These are phyloP conservation scores for Drosophila mercatorum DNA, from an alignment of 2,888 invertebrate genomes.

Conservation along the genomic window DNA sequence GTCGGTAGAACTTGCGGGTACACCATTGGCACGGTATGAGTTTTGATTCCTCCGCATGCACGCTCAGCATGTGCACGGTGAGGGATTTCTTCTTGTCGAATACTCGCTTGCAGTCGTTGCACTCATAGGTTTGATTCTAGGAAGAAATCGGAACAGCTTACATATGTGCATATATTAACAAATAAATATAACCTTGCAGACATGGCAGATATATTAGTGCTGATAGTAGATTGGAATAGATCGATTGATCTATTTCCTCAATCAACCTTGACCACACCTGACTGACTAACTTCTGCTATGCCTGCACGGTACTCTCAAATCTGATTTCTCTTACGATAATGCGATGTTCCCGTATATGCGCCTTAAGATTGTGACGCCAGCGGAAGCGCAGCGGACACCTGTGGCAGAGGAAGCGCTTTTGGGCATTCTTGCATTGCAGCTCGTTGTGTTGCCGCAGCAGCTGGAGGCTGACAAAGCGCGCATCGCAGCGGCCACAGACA, in stretches of 20 bases:
- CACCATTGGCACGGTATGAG: slow-evolving; percentile 82
- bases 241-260: neutral
- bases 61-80: slow-evolving; percentile 74
- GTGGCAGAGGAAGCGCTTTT: slow-evolving; percentile 81
- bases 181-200: neutral
- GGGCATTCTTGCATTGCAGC: slow-evolving; percentile 82
- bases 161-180: neutral
- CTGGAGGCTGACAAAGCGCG: slow-evolving; percentile 85
- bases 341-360: slow-evolving; percentile 70
- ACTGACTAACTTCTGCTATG: neutral
- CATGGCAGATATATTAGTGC: neutral
- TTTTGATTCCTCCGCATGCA: slow-evolving; percentile 72
- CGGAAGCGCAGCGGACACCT: slow-evolving; percentile 82
- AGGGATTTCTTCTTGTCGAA: slow-evolving; percentile 80
- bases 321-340: slow-evolving; percentile 27
- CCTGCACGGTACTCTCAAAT: neutral
- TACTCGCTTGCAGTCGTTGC: slow-evolving; percentile 67
- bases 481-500: slow-evolving; percentile 86
- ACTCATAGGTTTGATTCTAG: slow-evolving; percentile 65
- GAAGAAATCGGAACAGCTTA: neutral
- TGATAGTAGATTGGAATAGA: too few species aligned
- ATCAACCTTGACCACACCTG: neutral
- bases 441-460: slow-evolving; percentile 86
- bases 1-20: slow-evolving; percentile 79
- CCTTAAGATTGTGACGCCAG: slow-evolving; percentile 82